Evolutionary conservation across 2,797 vertebrate genomes (phyloP), one percentile per base, ranked within the genome.

Genomic region (Syngnathus acus): DNA sequence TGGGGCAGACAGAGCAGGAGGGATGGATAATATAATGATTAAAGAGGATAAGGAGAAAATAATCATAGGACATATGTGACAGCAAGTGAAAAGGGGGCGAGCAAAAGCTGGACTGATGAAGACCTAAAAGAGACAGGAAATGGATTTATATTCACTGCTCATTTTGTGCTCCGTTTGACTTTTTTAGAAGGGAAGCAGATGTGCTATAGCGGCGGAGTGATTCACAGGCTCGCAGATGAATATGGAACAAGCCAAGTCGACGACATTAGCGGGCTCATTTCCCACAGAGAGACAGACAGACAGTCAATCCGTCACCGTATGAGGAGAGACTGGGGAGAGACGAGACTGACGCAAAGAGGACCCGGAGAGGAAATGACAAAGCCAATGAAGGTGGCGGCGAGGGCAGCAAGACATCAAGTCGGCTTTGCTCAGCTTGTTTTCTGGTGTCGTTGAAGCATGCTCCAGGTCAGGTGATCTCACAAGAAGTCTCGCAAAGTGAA

Each of bases 181-280:
- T 76, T 84, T 76, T 76, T 72, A 70, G 73, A 81, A 77, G 70
- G 68, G 58, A 67, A 72, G 74, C 70, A 76, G 77, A 83, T 78
- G 78, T 77, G 77, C 62, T 74, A 32, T 32, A 3, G 83, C 65
- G 0, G 23, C 68, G 65, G 70, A 65, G 80, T 75, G 70, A 82
- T 82, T 84, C 82, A 77, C 71, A 60, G 74, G 70, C 70, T 78
- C 48, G 65, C 73, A 74, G 73, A 88, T 88, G 82, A 89, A 89
- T 86, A 86, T 85, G 83, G 81, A 88, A 87, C 73, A 81, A 85
- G 83, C 68, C 68, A 68, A 72, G 78, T 78, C 84, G 65, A 58
- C 73, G 79, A 84, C 82, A 88, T 91, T 89, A 90, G 75, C 74
- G 42, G 79, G 74, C 76, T 89, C 82, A 86, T 87, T 82, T 87